Conservation (phyloP, 2,113 vertebrate genomes). For the Poeciliopsis turrubarensis region DNA sequence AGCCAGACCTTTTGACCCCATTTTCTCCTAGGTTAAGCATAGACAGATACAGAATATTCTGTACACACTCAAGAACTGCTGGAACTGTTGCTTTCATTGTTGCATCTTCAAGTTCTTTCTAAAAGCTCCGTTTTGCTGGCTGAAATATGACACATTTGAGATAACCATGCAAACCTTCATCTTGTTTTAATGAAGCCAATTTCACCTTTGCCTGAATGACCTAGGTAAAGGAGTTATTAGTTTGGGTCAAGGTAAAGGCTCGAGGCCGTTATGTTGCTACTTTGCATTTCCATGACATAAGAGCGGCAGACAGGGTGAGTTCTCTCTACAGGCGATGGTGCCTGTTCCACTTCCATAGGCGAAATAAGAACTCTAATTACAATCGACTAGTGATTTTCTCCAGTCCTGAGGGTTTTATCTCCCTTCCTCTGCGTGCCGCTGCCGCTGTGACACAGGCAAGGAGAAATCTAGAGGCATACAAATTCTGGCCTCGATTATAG, state of each 20-base stretch:
- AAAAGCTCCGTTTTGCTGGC: conserved; percentile 51
- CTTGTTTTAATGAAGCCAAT: conserved; percentile 54
- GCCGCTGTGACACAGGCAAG: conserved; percentile 62
- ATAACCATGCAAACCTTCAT: conserved; percentile 33
- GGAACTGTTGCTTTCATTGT: conserved; percentile 51
- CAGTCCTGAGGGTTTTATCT: conserved; percentile 62
- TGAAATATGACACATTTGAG: conserved; percentile 47
- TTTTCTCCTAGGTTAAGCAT: conserved; percentile 34
- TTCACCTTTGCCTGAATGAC: conserved; percentile 42
- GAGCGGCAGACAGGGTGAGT: conserved; percentile 39
- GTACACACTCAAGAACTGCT: conserved; percentile 21
- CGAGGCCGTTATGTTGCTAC: conserved; percentile 29
- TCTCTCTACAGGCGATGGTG: conserved; percentile 38
- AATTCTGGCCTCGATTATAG: conserved; percentile 74
- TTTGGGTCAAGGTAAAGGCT: conserved; percentile 33
- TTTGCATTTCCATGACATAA: conserved; percentile 37
- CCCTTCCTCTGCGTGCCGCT: conserved; percentile 46
- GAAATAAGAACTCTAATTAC: conserved; percentile 70
- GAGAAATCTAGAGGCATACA: conserved; percentile 72
- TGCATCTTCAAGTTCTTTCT: conserved; percentile 32
- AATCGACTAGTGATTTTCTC: conserved; percentile 71
- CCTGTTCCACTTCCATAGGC: conserved; percentile 57
- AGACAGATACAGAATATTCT: neutral
- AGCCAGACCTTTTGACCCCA: conserved; percentile 19
- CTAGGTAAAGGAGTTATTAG: conserved; percentile 46